Base-by-base conservation (phyloP, 35 echinoderm and acorn worm genomes). In the Eucidaris tribuloides region DNA sequence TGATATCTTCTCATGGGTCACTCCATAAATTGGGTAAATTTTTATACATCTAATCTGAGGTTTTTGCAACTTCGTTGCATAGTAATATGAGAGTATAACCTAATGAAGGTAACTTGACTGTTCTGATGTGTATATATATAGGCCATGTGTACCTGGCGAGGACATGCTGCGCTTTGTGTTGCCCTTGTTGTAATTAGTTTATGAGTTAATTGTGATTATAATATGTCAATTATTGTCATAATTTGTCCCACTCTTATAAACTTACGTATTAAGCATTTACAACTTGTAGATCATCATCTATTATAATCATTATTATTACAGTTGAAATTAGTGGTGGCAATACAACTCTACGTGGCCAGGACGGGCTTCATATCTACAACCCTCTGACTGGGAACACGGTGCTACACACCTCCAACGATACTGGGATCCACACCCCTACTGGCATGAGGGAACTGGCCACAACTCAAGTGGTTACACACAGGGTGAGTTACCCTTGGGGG, bases 301-400 rank as follows among this genome's bases (percentile, higher is more conserved):
- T 27, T 38, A 20, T 11, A 2, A 25, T 11, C 24, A 4, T 45
- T 44, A 78, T 4, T 40, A 23, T 5, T 58, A 27, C 41, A 88
- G 85, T 88, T 39, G 77, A 88, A 81, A 57, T 88, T 33, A 81
- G 28, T 80, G 76, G 55, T 68, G 77, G 19, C 22, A 77, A 81
- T 37, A 88, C 85, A 23, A 36, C 78, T 7, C 18, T 88, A 62
- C 36, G 71, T 50, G 34, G 55, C 20, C 57, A 60, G 19, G 59
- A 88, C 33, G 85, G 85, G 1, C 62, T 88, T 50, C 39, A 81
- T 29, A 45, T 81, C 55, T 28, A 45, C 38, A 57, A 80, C 42
- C 85, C 85, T 0, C 27, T 58, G 41, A 80, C 85, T 22, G 85
- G 77, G 17, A 65, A 62, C 40, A 52, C 40, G 1, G 52, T 88